These are phyloP conservation scores for Plebejus melissa DNA, from an alignment of 2,888 invertebrate genomes.

Conservation along the genomic window DNA sequence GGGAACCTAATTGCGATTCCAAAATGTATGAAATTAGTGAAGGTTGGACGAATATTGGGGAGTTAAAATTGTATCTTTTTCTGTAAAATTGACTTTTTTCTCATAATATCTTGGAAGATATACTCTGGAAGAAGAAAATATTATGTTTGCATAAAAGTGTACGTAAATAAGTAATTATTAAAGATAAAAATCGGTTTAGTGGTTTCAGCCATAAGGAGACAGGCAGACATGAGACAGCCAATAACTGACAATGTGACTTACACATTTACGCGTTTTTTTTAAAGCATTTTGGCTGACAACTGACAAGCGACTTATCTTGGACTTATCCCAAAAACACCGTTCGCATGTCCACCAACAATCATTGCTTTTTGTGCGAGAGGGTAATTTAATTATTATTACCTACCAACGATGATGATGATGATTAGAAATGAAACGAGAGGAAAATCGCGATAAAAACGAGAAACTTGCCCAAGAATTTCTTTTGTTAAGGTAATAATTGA, in stretches of 20 bases:
- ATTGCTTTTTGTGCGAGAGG: constrained; percentile 33
- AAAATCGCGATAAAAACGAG: constrained; percentile 2
- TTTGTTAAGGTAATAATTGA: neutral
- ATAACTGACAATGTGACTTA: no score
- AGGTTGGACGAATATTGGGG: neutral
- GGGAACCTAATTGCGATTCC: neutral
- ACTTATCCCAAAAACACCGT: neutral
- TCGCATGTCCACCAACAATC: neutral
- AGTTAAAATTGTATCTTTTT: neutral
- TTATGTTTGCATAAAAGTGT: no score
- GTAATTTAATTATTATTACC: neutral
- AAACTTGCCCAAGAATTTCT: neutral
- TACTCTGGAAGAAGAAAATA: no score
- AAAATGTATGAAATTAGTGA: constrained; percentile 5
- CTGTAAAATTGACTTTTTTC: neutral
- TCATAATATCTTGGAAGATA: no score
- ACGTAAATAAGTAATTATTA: no score
- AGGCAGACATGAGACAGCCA: no score
- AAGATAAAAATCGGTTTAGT: no score
- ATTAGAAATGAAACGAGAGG: neutral
- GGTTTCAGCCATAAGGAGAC: neutral
- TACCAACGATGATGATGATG: neutral
- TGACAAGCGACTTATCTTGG: neutral
- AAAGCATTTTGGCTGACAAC: no score
- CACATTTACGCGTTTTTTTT: no score